Percentiles rank a stretch among this genome's conserved stretches.
Conservation (phyloP, 1,140 invertebrate genomes). For the Cyrtorhinus lividipennis region DNA sequence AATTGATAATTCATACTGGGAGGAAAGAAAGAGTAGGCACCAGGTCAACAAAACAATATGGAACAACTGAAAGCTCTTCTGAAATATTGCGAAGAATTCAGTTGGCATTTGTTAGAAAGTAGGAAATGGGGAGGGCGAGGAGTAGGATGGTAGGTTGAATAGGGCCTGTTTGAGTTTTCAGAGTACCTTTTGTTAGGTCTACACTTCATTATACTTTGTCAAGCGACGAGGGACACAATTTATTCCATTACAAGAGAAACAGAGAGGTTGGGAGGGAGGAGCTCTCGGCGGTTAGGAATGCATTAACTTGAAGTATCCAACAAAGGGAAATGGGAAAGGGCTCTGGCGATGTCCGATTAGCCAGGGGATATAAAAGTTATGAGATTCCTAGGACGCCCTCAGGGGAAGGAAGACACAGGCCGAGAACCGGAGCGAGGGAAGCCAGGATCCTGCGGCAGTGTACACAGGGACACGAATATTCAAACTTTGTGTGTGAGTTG, state of each 20-base stretch:
- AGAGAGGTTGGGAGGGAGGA: neutral
- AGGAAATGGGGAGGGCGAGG: neutral
- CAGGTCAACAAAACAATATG: neutral
- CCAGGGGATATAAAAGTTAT: constrained; percentile 9
- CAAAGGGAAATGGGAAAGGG: neutral
- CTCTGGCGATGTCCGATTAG: constrained; percentile 1
- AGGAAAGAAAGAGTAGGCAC: too few relatives aligned
- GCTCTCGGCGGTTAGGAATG: constrained; percentile 6
- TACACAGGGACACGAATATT: neutral
- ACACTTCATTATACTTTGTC: constrained; percentile 10
- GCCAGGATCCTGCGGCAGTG: constrained; percentile 1
- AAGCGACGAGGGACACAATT: constrained; percentile 4
- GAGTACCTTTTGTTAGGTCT: constrained; percentile 6
- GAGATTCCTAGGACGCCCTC: neutral
- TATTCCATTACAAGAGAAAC: constrained; percentile 10
- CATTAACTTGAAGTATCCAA: constrained; percentile 10
- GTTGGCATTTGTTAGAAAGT: constrained; percentile 1
- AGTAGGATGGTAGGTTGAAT: constrained; percentile 5
- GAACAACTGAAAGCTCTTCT: neutral
- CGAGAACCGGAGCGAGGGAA: too few relatives aligned
- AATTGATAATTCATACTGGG: too few relatives aligned
- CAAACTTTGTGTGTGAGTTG: constrained; percentile 9
- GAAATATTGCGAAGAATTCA: constrained; percentile 2
- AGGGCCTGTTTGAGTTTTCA: constrained; percentile 7
- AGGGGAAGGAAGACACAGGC: too few relatives aligned